phyloP scores from a whole-genome alignment of 2,113 vertebrate species.

The Alaudala cheleensis region DNA sequence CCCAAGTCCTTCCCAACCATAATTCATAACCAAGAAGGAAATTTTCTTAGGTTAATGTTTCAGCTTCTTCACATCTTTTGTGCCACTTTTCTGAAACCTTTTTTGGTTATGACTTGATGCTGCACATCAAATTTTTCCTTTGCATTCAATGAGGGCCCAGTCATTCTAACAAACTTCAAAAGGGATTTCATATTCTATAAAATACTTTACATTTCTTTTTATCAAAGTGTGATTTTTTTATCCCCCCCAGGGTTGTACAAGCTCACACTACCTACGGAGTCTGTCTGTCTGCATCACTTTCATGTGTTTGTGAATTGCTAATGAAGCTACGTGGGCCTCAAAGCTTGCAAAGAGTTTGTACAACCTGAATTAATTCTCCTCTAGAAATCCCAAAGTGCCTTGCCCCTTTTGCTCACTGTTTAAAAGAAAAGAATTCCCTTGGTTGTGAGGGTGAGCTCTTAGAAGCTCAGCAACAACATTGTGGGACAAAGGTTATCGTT shows the following conservation, averaged over 20 bases:
- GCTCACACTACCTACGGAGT: neutral
- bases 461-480: neutral
- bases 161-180: conserved; percentile 53
- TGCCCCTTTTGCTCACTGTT: neutral
- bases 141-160: conserved; percentile 14
- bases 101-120: conserved; percentile 40
- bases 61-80: conserved; percentile 45
- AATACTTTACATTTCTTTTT: conserved; percentile 16
- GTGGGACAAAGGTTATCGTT: neutral
- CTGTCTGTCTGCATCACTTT: conserved; percentile 1
- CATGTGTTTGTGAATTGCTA: conserved; percentile 2
- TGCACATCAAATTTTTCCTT: conserved; percentile 43
- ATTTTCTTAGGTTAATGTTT: conserved; percentile 42
- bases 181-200: conserved; percentile 48
- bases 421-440: neutral
- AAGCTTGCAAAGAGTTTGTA: neutral
- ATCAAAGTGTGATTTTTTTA: neutral
- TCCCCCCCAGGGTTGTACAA: neutral
- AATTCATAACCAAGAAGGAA: conserved; percentile 42
- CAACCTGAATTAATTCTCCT: neutral
- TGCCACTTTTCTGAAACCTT: conserved; percentile 50
- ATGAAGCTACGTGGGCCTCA: neutral
- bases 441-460: neutral
- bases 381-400: neutral
- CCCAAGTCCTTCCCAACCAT: conserved; percentile 17